Evolutionary conservation across 2,888 invertebrate genomes (phyloP).

Genomic region (Drepana falcataria): DNA sequence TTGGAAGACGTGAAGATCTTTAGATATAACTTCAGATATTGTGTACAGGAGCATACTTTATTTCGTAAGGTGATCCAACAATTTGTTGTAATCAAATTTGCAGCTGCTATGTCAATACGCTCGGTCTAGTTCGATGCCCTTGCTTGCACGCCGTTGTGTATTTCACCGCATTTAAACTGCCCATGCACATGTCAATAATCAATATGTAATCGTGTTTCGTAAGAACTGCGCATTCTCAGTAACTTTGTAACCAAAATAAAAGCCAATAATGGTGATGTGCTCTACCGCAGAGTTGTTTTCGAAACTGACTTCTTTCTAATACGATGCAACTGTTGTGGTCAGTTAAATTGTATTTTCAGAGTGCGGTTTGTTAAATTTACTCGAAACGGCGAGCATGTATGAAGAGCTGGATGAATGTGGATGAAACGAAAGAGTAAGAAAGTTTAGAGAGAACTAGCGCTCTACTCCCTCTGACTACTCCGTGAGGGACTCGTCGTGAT

Average conservation of each 20-base stretch:
- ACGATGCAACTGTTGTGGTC: background rate
- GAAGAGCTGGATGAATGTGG: no score
- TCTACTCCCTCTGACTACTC: no score
- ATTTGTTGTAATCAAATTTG: slow-evolving; percentile 5
- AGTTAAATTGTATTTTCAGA: no score
- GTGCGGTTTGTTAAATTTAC: no score
- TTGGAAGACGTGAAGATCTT: no score
- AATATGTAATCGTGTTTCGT: slow-evolving; percentile 31
- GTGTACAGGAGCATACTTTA: no score
- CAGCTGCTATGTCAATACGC: slow-evolving; percentile 19
- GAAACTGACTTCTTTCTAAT: background rate
- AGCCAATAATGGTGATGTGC: background rate
- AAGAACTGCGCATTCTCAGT: slow-evolving; percentile 24
- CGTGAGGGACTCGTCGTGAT: no score
- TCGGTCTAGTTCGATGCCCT: slow-evolving; percentile 45
- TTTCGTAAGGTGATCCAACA: background rate
- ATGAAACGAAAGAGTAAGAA: no score
- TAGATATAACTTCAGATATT: no score
- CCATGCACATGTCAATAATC: slow-evolving; percentile 31
- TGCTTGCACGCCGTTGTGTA: slow-evolving; percentile 31
- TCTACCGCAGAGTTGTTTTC: background rate
- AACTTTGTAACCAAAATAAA: slow-evolving; percentile 11
- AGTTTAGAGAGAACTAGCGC: no score
- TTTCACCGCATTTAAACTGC: slow-evolving; percentile 38
- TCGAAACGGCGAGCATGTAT: no score